These are phyloP conservation scores for Gasterosteus nipponicus DNA, from an alignment of 2,113 vertebrate genomes.

Conservation along the genomic window DNA sequence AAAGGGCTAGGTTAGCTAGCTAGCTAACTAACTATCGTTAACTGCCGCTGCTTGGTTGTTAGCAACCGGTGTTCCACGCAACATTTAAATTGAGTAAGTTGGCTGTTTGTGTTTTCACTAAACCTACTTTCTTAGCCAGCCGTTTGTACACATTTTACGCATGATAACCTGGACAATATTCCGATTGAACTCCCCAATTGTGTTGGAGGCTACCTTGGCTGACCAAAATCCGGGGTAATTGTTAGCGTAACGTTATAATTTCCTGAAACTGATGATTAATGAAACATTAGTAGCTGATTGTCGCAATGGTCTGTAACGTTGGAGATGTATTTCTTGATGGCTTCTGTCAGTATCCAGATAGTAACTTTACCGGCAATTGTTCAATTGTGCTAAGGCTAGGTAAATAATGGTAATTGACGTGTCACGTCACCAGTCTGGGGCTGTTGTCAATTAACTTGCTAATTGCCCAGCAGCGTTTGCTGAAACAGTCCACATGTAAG, in stretches of 20 bases:
- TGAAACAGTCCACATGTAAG: not conserved
- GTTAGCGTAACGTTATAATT: constrained; percentile 25
- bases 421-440: not conserved
- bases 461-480: constrained; percentile 38
- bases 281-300: not conserved
- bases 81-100: constrained; percentile 59
- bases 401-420: constrained; percentile 17
- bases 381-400: constrained; percentile 5
- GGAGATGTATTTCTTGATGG: fast-evolving
- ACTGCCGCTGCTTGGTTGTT: constrained; percentile 15
- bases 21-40: constrained; percentile 66
- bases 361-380: not conserved
- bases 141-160: not conserved
- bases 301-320: too few species aligned
- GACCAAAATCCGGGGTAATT: constrained; percentile 17
- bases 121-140: too few species aligned
- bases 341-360: not conserved
- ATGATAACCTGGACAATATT: not conserved
- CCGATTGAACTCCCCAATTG: not conserved
- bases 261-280: not conserved
- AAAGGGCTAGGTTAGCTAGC: constrained; percentile 61
- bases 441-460: constrained; percentile 68
- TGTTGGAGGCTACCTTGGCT: constrained; percentile 14
- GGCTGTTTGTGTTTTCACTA: not conserved
- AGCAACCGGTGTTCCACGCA: constrained; percentile 17